Conservation (phyloP, 2,888 invertebrate genomes). For the Argyresthia goedartella region DNA sequence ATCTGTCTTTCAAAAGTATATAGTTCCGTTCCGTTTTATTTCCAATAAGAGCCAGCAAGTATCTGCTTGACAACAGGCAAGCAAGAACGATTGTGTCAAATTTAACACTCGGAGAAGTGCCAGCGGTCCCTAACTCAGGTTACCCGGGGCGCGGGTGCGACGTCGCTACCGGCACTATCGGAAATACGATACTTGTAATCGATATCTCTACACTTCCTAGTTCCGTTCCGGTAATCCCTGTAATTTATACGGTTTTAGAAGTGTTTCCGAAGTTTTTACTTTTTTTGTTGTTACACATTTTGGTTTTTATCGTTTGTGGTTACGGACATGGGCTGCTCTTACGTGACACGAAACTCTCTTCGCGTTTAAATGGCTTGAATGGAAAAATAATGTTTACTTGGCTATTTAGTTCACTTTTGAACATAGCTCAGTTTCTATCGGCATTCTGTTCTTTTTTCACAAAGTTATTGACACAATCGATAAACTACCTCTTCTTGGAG, state of each 20-base stretch:
- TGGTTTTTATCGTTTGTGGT: not conserved
- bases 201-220: constrained; percentile 3
- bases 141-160: not conserved
- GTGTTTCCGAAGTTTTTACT: not conserved
- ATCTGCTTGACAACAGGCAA: too few species aligned
- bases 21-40: not conserved
- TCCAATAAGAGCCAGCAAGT: not conserved
- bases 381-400: too few species aligned
- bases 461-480: constrained; percentile 2
- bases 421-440: not conserved
- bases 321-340: too few species aligned
- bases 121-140: not conserved
- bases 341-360: too few species aligned
- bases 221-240: not conserved
- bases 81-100: not conserved
- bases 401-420: too few species aligned
- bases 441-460: constrained; percentile 4
- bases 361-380: too few species aligned
- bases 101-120: not conserved
- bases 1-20: too few species aligned
- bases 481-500: not conserved
- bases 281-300: not conserved
- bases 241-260: not conserved
- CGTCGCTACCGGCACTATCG: not conserved
- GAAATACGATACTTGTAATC: not conserved